Evolutionary conservation across 2,113 vertebrate genomes (phyloP).

Genomic region (Eulemur macaco): DNA sequence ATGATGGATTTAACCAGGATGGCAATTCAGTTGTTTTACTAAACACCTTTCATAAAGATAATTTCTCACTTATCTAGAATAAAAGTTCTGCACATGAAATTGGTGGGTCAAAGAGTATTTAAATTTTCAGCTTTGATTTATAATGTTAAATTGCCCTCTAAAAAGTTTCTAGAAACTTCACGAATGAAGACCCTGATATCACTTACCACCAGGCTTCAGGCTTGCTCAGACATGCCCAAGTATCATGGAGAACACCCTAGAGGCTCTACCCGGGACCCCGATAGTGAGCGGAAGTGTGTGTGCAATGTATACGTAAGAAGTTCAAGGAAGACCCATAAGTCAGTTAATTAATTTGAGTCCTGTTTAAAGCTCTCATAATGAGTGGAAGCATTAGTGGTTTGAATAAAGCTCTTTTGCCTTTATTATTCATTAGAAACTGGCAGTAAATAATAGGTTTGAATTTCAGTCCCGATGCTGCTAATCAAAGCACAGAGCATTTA

Average conservation of each 20-base stretch:
- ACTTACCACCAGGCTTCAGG: not conserved
- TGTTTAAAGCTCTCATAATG: constrained; percentile 43
- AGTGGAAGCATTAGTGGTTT: constrained; percentile 45
- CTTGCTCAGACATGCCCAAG: not conserved
- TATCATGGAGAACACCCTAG: fast-evolving
- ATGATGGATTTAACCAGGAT: not conserved
- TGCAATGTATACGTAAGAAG: not conserved
- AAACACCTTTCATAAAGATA: not conserved
- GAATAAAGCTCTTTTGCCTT: constrained; percentile 40
- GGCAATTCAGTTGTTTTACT: not conserved
- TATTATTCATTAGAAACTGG: constrained; percentile 59
- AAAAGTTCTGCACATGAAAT: not conserved
- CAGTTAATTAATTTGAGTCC: constrained; percentile 32
- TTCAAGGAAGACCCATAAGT: not conserved
- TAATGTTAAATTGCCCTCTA: not conserved
- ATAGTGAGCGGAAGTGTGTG: not conserved
- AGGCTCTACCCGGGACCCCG: not conserved
- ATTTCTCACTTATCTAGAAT: not conserved
- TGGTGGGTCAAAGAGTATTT: not conserved
- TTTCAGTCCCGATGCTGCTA: constrained; percentile 50
- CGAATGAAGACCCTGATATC: not conserved
- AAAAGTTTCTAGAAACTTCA: not conserved
- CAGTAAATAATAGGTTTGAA: constrained; percentile 69
- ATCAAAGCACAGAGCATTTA: constrained; percentile 64
- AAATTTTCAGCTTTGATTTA: constrained; percentile 39